These are phyloP conservation scores for Ennomos quercinarius DNA, from an alignment of 2,888 invertebrate genomes.

Conservation along the genomic window DNA sequence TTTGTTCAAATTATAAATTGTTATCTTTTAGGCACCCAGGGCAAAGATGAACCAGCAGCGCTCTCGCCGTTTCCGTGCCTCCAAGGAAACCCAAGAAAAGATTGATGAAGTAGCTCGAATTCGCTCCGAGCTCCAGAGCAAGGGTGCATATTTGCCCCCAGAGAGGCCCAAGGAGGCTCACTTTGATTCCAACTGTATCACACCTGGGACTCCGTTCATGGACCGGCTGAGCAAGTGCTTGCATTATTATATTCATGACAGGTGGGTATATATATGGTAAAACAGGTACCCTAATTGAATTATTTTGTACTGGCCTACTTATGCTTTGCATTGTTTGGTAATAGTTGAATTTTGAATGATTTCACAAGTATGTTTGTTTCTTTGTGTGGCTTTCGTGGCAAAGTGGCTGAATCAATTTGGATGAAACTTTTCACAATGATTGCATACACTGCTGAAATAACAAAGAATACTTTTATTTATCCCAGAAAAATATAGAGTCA, in stretches of 20 bases:
- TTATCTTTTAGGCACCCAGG: conserved; percentile 90
- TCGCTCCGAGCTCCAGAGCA: conserved; percentile 89
- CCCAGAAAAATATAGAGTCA: too few relatives aligned
- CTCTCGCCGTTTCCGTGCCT: conserved; percentile 97
- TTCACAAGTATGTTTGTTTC: too few relatives aligned
- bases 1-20: background rate
- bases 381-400: too few relatives aligned
- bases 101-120: conserved; percentile 93
- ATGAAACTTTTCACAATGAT: too few relatives aligned
- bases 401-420: too few relatives aligned
- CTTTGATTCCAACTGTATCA: conserved; percentile 99
- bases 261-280: conserved; percentile 49
- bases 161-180: conserved; percentile 96
- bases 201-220: conserved; percentile 99
- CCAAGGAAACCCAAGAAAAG: conserved; percentile 97
- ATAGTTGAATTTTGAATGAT: too few relatives aligned
- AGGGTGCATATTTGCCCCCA: conserved; percentile 92
- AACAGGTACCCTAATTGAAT: conserved; percentile 7
- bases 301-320: background rate
- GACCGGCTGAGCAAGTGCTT: conserved; percentile 93
- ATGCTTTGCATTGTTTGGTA: too few relatives aligned
- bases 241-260: conserved; percentile 95
- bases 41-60: conserved; percentile 99
- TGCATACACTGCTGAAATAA: too few relatives aligned
- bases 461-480: too few relatives aligned